Percentiles rank a stretch among this genome's conserved stretches.
phyloP scores from a whole-genome alignment of 2,888 invertebrate species.

The Unio pictorum region DNA sequence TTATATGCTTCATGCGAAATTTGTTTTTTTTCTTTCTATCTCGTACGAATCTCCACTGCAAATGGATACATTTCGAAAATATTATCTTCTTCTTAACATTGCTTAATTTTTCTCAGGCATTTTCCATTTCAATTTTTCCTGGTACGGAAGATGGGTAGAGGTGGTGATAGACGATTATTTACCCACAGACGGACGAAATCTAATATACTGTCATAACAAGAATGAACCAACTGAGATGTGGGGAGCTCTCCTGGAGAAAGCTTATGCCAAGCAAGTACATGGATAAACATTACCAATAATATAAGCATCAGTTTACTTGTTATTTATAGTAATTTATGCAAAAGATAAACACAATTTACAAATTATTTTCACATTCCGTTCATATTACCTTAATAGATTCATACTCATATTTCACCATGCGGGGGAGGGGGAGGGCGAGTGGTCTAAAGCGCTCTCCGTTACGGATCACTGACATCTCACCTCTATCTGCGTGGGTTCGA shows the following conservation, averaged over 20 bases:
- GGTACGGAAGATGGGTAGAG: conserved; percentile 85
- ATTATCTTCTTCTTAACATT: too few relatives aligned
- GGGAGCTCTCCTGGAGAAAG: conserved; percentile 85
- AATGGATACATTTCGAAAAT: not conserved
- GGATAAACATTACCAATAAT: not conserved
- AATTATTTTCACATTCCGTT: too few relatives aligned
- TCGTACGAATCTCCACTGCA: not conserved
- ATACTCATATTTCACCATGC: too few relatives aligned
- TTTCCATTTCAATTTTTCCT: conserved; percentile 93
- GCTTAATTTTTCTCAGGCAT: conserved; percentile 51
- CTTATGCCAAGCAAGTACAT: conserved; percentile 82
- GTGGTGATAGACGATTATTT: conserved; percentile 83
- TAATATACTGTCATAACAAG: conserved; percentile 77
- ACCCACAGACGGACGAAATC: conserved; percentile 80
- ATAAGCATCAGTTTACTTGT: not conserved
- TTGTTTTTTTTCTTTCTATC: not conserved
- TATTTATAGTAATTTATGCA: too few relatives aligned
- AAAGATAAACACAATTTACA: too few relatives aligned
- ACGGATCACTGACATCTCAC: too few relatives aligned
- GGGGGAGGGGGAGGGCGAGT: too few relatives aligned
- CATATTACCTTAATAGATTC: too few relatives aligned
- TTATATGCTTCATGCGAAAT: too few relatives aligned
- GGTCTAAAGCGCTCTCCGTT: too few relatives aligned
- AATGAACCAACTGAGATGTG: conserved; percentile 81
- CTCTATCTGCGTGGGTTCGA: too few relatives aligned